A percentile compares a stretch with the other conserved stretches of the same genome.
These are phyloP conservation scores for Syngnathus acus DNA, from an alignment of 2,797 vertebrate genomes.

Conservation along the genomic window DNA sequence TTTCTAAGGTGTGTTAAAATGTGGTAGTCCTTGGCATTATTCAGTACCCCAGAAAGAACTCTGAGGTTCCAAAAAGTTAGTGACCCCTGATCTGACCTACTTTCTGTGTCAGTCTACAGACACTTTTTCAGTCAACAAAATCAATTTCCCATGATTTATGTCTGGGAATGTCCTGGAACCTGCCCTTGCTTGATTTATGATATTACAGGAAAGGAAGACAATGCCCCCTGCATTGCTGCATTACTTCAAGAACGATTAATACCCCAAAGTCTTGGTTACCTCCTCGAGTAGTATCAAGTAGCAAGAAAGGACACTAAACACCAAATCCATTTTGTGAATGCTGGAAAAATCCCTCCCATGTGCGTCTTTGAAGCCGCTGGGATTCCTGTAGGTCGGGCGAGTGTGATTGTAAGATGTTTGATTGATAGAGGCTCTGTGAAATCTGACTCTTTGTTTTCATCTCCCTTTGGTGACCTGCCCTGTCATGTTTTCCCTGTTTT, in stretches of 20 bases:
- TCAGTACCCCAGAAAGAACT: too few relatives aligned
- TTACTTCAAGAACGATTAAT: slow-evolving; percentile 28
- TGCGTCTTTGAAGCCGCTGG: slow-evolving; percentile 53
- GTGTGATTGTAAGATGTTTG: slow-evolving; percentile 58
- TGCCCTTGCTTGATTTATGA: slow-evolving; percentile 43
- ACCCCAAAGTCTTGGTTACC: slow-evolving; percentile 21
- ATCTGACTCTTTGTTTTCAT: slow-evolving; percentile 65
- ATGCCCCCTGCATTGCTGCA: slow-evolving; percentile 28
- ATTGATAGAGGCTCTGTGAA: slow-evolving; percentile 70
- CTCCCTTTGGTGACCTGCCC: slow-evolving; percentile 56
- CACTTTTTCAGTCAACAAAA: not conserved
- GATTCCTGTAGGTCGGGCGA: slow-evolving; percentile 47
- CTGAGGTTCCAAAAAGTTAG: too few relatives aligned
- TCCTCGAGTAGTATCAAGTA: slow-evolving; percentile 40
- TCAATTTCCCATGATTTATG: slow-evolving; percentile 44
- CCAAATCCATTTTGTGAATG: slow-evolving; percentile 28
- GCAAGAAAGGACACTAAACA: slow-evolving; percentile 48
- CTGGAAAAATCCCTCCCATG: slow-evolving; percentile 29
- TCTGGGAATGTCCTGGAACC: slow-evolving; percentile 51
- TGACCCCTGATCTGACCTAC: not conserved
- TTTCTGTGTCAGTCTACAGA: not conserved
- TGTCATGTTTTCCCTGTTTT: slow-evolving; percentile 58
- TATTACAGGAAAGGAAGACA: slow-evolving; percentile 36
- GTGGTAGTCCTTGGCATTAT: too few relatives aligned
- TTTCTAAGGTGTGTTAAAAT: too few relatives aligned